Conservation (phyloP, 2,888 invertebrate species). For the Brassicogethes aeneus region DNA sequence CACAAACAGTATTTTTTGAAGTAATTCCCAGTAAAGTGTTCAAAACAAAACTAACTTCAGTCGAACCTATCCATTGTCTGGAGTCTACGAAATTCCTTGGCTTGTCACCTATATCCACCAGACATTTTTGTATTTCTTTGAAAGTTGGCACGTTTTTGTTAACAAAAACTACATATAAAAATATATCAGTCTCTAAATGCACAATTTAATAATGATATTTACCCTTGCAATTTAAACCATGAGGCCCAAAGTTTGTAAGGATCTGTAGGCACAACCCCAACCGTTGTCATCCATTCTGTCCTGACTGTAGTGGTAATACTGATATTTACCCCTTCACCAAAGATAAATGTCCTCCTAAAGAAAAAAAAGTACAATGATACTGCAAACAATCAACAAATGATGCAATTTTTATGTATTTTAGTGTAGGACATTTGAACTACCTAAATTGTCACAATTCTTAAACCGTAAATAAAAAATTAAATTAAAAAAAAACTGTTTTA, state of each 20-base stretch:
- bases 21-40: conserved; percentile 70
- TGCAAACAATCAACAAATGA: too few species aligned
- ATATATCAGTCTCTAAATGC: conserved; percentile 71
- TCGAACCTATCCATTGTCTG: conserved; percentile 95
- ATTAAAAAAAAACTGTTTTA: too few species aligned
- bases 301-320: conserved; percentile 96
- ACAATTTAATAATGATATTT: too few species aligned
- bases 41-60: conserved; percentile 90
- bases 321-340: conserved; percentile 77
- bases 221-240: conserved; percentile 83
- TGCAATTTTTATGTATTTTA: too few species aligned
- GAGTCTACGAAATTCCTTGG: conserved; percentile 78
- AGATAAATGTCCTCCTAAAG: conserved; percentile 44
- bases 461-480: too few species aligned
- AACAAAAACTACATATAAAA: conserved; percentile 13
- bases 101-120: conserved; percentile 93
- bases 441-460: neutral
- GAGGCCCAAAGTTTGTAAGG: conserved; percentile 93
- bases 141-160: conserved; percentile 70
- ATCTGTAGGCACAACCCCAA: conserved; percentile 99
- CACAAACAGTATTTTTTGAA: too few species aligned
- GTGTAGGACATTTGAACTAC: too few species aligned
- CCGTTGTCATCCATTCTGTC: conserved; percentile 89
- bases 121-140: conserved; percentile 82
- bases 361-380: neutral